Evolutionary conservation across 2,113 vertebrate species (phyloP).

Genomic region (Neolamprologus kungweensis): DNA sequence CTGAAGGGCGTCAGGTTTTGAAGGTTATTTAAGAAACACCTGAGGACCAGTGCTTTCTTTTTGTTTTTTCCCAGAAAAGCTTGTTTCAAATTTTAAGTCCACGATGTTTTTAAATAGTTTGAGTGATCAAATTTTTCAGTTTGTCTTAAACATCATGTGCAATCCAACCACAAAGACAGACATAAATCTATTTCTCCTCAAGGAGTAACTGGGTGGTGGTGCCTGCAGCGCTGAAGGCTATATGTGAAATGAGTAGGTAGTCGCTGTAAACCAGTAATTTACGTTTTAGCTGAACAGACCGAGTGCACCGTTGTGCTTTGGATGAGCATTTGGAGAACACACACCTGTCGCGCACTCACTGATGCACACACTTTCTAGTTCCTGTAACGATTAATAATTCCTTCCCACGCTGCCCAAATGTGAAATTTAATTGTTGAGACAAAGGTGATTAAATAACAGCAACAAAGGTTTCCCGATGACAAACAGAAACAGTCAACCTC

Average conservation of each 20-base stretch:
- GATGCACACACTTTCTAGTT: background rate
- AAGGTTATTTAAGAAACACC: background rate
- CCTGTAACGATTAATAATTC: conserved; percentile 32
- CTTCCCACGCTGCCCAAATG: background rate
- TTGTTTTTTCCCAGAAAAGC: background rate
- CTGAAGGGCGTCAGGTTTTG: background rate
- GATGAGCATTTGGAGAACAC: background rate
- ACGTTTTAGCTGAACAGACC: background rate
- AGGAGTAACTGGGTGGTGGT: background rate
- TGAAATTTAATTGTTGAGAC: conserved; percentile 18
- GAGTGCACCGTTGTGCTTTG: background rate
- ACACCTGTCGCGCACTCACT: background rate
- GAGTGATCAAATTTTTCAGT: background rate
- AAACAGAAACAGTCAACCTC: background rate
- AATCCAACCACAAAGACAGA: background rate
- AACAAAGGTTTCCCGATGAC: background rate
- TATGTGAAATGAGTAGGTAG: background rate
- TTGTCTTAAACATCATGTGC: background rate
- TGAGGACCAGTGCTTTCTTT: background rate
- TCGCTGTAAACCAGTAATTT: background rate
- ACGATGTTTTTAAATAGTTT: background rate
- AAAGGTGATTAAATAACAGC: conserved; percentile 2
- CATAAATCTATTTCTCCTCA: background rate
- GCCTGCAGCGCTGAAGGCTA: background rate
- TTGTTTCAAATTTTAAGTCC: background rate